Base-by-base conservation (phyloP, 2,797 vertebrate species). In the Acipenser ruthenus region DNA sequence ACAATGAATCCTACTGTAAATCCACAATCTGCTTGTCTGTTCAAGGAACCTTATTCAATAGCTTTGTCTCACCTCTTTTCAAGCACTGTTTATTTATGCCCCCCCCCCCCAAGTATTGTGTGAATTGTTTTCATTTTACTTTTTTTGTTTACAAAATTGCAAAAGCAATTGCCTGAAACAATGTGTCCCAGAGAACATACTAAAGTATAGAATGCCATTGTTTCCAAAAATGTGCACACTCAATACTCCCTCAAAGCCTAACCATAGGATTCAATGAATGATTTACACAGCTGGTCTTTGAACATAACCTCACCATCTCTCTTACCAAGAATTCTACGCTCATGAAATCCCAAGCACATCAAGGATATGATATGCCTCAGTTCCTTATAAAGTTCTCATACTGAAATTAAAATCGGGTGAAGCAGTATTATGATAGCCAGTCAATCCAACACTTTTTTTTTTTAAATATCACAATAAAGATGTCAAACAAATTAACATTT, bases 201-300 rank as follows among this genome's bases (percentile, higher is more conserved):
- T 77, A 67, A 67, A 73, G 76, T 71, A 71, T 69, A 60, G 70
- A 79, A 79, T 75, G 74, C 70, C 68, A 69, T 65, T 71, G 70
- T 74, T 75, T 77, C 74, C 75, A 77, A 78, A 78, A 79, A 76
- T 78, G 75, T 52, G 18, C 61, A 63, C 64, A 71, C 72, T 78
- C 74, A 73, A 72, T 71, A 68, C 60, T 69, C 62, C 59, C 64
- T 70, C 59, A 65, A 69, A 71, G 67, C 68, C 56, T 53, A 51
- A 66, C 65, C 53, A 65, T 62, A 56, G 52, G 71, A 15, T 67
- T 69, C 68, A 76, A 70, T 73, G 72, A 74, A 67, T 76, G 72
- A 78, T 79, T 78, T 77, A 76, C 78, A 76, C 75, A 79, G 78
- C 75, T 74, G 76, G 75, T 69, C 71, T 66, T 62, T 68, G 67